Percentiles rank a stretch among this genome's conserved stretches.
These are phyloP conservation scores for Chroicocephalus ridibundus DNA, from an alignment of 2,113 vertebrate genomes.

Conservation along the genomic window DNA sequence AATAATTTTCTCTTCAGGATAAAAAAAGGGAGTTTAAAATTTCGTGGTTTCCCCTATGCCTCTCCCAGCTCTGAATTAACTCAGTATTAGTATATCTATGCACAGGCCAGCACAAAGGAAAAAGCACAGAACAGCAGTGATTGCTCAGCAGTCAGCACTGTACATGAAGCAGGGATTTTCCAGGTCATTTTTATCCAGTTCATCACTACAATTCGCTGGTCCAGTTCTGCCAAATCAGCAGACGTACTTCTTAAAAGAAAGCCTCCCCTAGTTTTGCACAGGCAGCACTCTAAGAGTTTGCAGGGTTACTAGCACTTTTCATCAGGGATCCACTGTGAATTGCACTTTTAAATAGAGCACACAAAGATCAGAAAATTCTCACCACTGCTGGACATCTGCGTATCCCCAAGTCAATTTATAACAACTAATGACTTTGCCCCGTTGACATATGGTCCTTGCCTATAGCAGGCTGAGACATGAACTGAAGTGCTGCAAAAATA, in stretches of 20 bases:
- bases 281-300: background rate
- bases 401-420: background rate
- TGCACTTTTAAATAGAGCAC: background rate
- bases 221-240: conserved; percentile 42
- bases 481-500: background rate
- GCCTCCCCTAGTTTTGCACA: background rate
- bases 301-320: background rate
- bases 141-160: conserved; percentile 59
- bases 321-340: background rate
- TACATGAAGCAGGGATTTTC: conserved; percentile 56
- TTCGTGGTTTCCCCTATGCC: background rate
- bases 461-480: background rate
- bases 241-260: conserved; percentile 44
- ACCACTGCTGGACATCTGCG: background rate
- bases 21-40: background rate
- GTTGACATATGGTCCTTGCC: background rate
- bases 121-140: conserved; percentile 43
- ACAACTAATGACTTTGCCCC: background rate
- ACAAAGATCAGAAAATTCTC: background rate
- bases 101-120: conserved; percentile 22
- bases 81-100: background rate
- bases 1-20: background rate
- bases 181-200: conserved; percentile 50
- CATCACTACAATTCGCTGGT: conserved; percentile 27
- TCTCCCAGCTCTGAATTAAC: background rate